A percentile compares a stretch with the other conserved stretches of the same genome.
phyloP scores from a whole-genome alignment of 2,113 vertebrate species.

The Amblyopsis rosae region DNA sequence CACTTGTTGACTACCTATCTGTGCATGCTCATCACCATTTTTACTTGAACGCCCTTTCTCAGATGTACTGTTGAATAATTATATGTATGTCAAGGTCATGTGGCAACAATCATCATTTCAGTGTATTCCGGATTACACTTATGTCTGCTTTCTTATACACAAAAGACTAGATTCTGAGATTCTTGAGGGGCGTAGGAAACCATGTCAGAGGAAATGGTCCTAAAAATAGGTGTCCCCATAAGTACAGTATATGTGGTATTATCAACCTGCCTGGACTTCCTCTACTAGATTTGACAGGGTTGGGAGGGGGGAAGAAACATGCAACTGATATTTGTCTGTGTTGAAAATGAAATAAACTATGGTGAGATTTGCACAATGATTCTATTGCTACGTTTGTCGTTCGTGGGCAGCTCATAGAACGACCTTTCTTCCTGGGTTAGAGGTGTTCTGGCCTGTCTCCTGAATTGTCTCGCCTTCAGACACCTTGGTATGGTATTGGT shows the following conservation, averaged over 20 bases:
- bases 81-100: slow-evolving; percentile 73
- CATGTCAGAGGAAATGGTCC: slow-evolving; percentile 41
- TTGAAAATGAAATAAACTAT: slow-evolving; percentile 68
- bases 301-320: slow-evolving; percentile 33
- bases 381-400: slow-evolving; percentile 63
- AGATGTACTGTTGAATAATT: slow-evolving; percentile 70
- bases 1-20: slow-evolving; percentile 77
- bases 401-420: slow-evolving; percentile 50
- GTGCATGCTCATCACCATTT: slow-evolving; percentile 78
- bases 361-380: slow-evolving; percentile 72
- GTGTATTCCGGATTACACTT: slow-evolving; percentile 69
- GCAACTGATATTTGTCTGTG: slow-evolving; percentile 62
- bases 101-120: slow-evolving; percentile 72
- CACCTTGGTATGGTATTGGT: slow-evolving; percentile 65
- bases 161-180: slow-evolving; percentile 40
- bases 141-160: slow-evolving; percentile 69
- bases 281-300: slow-evolving; percentile 35
- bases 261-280: slow-evolving; percentile 52
- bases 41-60: slow-evolving; percentile 74
- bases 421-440: slow-evolving; percentile 54
- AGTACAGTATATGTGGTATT: slow-evolving; percentile 44
- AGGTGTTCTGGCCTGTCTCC: slow-evolving; percentile 63
- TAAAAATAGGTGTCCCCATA: slow-evolving; percentile 29
- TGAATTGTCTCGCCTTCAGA: slow-evolving; percentile 66
- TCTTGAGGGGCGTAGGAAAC: slow-evolving; percentile 45